Conservation (phyloP, 2,888 invertebrate species). For the Apodemia zela region DNA sequence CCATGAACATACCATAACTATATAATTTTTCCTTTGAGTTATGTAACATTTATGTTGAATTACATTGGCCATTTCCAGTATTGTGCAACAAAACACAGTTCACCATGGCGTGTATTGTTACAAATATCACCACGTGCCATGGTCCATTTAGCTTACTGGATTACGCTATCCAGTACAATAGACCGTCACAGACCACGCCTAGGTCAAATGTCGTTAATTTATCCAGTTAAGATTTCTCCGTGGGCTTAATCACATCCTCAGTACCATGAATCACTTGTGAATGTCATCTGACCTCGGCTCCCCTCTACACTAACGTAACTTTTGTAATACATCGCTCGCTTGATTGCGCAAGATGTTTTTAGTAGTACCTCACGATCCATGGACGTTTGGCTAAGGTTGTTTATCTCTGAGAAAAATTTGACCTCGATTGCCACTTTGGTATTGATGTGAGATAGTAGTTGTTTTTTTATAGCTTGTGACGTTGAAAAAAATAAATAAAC, state of each 20-base stretch:
- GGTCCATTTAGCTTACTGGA: background rate
- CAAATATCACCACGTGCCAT: background rate
- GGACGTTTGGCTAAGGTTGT: constrained; percentile 18
- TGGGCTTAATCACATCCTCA: constrained; percentile 27
- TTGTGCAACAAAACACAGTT: constrained; percentile 1
- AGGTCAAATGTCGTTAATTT: constrained; percentile 16
- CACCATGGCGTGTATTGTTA: background rate
- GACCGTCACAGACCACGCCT: constrained; percentile 15
- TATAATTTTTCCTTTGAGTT: background rate
- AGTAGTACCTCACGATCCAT: constrained; percentile 18
- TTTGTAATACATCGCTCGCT: constrained; percentile 23
- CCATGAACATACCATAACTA: no score
- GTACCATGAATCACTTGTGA: constrained; percentile 29
- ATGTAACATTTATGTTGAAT: constrained; percentile 1
- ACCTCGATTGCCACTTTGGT: constrained; percentile 26
- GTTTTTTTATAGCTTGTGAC: background rate
- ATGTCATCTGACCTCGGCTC: constrained; percentile 28
- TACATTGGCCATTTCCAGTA: background rate
- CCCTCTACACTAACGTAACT: constrained; percentile 19
- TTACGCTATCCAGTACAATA: constrained; percentile 11
- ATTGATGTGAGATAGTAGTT: background rate
- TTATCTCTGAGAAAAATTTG: constrained; percentile 30
- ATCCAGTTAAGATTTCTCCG: constrained; percentile 16
- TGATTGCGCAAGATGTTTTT: constrained; percentile 20
- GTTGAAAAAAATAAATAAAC: background rate